Base-by-base conservation (phyloP, 1,140 invertebrate species). In the Hetaerina americana region DNA sequence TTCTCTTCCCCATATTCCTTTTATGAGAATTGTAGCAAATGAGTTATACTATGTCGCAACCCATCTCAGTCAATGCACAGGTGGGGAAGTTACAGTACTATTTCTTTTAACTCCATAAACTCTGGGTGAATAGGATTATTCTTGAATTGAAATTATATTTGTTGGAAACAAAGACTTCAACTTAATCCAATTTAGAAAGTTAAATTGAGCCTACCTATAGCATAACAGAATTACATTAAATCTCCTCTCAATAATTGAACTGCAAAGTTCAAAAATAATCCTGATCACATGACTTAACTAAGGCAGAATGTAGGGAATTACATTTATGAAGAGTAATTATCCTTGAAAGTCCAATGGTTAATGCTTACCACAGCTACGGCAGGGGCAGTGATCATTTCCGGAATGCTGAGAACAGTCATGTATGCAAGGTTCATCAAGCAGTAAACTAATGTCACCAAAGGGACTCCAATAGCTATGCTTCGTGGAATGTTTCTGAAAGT, bases 401-500 rank as follows among this genome's bases (percentile, higher is more conserved):
- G 81, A 1, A 89, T 87, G 5, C 86, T 89, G 71, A 98, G 82
- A 0, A 90, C 94, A 0, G 95, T 89, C 86, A 97, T 92, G 79
- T 98, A 97, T 26, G 95, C 90, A 0, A 97, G 84, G 79, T 98
- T 98, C 85, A 96, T 93, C 71, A 93, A 85, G 5, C 96, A 89
- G 78, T 98, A 98, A 2, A 97, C 85, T 0, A 88, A 76, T 0
- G 94, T 97, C 0, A 96, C 92, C 0, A 94, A 80, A 1, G 94
- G 92, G 31, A 96, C 92, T 0, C 92, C 95, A 57, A 97, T 93
- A n/a, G 91, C 83, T 74, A 97, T 96, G 70, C 94, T 94, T 12
- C 89, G 85, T 0, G 93, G 85, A 27, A 92, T 90, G 76, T 92
- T 92, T 22, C 87, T 88, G 78, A 12, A 82, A 83, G 77, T 73